These are phyloP conservation scores for Glyphotaelius pellucidus DNA, from an alignment of 2,888 invertebrate species.

Conservation along the genomic window DNA sequence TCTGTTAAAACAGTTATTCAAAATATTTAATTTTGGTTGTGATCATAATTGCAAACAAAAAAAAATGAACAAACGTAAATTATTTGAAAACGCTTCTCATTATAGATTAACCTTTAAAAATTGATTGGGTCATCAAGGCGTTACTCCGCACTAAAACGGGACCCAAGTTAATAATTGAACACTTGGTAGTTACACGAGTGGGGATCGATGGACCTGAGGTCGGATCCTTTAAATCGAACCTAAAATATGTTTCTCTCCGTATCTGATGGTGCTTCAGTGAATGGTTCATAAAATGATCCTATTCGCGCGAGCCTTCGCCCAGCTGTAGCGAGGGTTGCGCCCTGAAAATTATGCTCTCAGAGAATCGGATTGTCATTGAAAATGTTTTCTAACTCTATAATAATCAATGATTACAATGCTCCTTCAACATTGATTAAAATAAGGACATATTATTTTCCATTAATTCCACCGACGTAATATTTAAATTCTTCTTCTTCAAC, in stretches of 20 bases:
- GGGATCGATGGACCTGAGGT: constrained; percentile 17
- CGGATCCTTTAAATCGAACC: constrained; percentile 48
- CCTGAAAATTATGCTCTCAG: neutral
- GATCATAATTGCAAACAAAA: neutral
- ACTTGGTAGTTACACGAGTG: constrained; percentile 2
- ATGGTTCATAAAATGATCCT: constrained; percentile 40
- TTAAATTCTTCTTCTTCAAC: too few relatives aligned
- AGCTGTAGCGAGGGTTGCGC: constrained; percentile 4
- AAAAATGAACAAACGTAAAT: neutral
- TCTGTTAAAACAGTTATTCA: too few relatives aligned
- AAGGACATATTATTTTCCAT: too few relatives aligned
- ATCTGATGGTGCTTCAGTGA: constrained; percentile 39
- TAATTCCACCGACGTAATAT: too few relatives aligned
- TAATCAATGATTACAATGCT: too few relatives aligned
- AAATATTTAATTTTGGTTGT: neutral
- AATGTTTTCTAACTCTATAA: neutral
- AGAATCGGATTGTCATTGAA: neutral
- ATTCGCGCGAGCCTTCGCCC: constrained; percentile 32
- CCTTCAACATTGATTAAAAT: neutral
- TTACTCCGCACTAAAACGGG: constrained; percentile 32
- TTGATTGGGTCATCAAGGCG: constrained; percentile 5
- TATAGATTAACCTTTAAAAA: constrained; percentile 17
- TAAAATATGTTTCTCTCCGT: constrained; percentile 47
- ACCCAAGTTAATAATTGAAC: constrained; percentile 49
- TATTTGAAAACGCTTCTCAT: neutral